A percentile compares a stretch with the other conserved stretches of the same genome.
phyloP scores from a whole-genome alignment of 2,797 vertebrate species.

The Sebastes variabilis region DNA sequence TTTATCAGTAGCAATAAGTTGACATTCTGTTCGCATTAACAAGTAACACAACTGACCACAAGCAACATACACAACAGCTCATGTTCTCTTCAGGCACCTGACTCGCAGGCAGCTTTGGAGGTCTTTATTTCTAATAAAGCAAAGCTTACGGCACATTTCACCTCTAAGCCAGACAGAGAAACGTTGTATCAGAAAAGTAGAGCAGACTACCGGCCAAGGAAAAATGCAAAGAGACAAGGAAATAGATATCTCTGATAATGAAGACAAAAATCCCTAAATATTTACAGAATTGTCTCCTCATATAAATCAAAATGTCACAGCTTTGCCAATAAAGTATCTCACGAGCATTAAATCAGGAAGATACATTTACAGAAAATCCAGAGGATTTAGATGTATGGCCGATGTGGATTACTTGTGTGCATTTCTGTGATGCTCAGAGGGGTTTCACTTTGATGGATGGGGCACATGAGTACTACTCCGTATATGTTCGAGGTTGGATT shows the following conservation, averaged over 20 bases:
- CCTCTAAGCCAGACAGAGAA: conserved; percentile 31
- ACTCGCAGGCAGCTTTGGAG: conserved; percentile 28
- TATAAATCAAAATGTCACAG: conserved; percentile 54
- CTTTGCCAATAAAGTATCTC: conserved; percentile 60
- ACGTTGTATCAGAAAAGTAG: conserved; percentile 15
- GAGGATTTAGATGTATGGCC: conserved; percentile 54
- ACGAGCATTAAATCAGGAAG: conserved; percentile 56
- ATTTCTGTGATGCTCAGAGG: conserved; percentile 30
- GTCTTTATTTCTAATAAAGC: conserved; percentile 67
- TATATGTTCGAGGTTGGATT: conserved; percentile 9
- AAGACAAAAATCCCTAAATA: conserved; percentile 73
- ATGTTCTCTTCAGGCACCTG: conserved; percentile 31
- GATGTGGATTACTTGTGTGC: conserved; percentile 39
- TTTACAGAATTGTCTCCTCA: conserved; percentile 67
- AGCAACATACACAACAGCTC: conserved; percentile 17
- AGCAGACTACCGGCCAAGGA: conserved; percentile 19
- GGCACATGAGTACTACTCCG: conserved; percentile 2
- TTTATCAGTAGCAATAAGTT: conserved; percentile 57
- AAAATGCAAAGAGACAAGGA: conserved; percentile 41
- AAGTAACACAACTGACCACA: conserved; percentile 14
- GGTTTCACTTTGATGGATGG: conserved; percentile 36
- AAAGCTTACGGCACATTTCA: conserved; percentile 52
- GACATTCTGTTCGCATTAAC: conserved; percentile 55
- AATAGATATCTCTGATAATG: conserved; percentile 65
- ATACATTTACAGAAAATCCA: conserved; percentile 47